A percentile compares a stretch with the other conserved stretches of the same genome.
Conservation (phyloP, 2,888 invertebrate genomes). For the Lithodes maja region DNA sequence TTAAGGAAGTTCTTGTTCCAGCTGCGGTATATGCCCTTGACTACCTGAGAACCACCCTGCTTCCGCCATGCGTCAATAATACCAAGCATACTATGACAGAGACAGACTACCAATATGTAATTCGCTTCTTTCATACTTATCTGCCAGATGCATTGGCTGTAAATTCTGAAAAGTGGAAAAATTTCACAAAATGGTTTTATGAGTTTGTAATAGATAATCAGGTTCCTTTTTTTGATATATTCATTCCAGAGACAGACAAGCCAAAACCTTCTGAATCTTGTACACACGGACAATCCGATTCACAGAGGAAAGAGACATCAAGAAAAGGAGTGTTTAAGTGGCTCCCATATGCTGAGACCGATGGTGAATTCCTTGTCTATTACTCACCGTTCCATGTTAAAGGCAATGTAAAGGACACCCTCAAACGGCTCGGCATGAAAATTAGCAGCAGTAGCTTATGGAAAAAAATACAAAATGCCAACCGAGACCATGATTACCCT, state of each 20-base stretch:
- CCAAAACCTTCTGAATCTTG: no score
- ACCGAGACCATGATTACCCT: background rate
- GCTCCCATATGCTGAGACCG: slow-evolving; percentile 22
- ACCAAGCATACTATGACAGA: background rate
- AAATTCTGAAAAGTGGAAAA: background rate
- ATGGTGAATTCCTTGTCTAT: slow-evolving; percentile 31
- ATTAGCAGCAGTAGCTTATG: background rate
- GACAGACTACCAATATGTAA: background rate
- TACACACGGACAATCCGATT: no score
- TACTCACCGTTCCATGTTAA: background rate
- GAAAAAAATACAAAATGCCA: background rate
- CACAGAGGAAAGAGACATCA: background rate
- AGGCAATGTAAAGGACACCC: background rate
- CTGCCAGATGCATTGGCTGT: background rate
- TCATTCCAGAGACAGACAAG: slow-evolving; percentile 27
- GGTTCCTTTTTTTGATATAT: slow-evolving; percentile 33
- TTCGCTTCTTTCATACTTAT: background rate
- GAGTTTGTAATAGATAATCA: slow-evolving; percentile 15
- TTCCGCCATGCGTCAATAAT: background rate
- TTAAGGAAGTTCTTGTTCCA: slow-evolving; percentile 45
- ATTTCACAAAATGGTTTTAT: slow-evolving; percentile 35
- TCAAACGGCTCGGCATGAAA: slow-evolving; percentile 53
- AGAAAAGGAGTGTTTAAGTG: slow-evolving; percentile 22
- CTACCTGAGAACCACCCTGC: background rate
- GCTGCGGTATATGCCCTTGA: slow-evolving; percentile 25